Base-by-base conservation (phyloP, 2,797 vertebrate genomes). In the Molossus alvarezi region DNA sequence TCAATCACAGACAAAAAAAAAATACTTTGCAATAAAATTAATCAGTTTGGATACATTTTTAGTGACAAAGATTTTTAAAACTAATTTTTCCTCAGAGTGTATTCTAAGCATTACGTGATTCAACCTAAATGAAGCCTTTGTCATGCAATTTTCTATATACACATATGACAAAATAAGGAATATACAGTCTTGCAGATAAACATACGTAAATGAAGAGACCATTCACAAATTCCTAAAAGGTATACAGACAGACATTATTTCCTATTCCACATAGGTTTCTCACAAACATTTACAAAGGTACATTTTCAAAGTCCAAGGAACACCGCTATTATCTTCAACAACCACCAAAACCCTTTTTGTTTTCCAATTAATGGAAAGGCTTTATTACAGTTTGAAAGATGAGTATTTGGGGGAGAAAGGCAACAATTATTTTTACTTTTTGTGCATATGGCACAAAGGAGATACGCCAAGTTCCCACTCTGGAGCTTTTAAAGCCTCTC, bases 401-500 rank as follows among this genome's bases (percentile, higher is more conserved):
- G 94, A 94, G 33, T 77, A 92, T 98, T 97, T 45, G 14, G 88
- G 96, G 72, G 83, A 95, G 81, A 90, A 93, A 95, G 95, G 97
- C 97, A 97, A 91, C 77, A 97, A 94, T 55, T 80, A 71, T 76
- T 79, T 91, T 97, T 86, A 89, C 65, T 83, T 90, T 88, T 91
- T 91, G 89, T 94, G 93, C 77, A 96, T 93, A 97, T 97, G 96
- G 96, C 97, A 97, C 94, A 93, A 95, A 92, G 91, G 92, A 96
- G 90, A 98, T 95, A 95, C 6, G 87, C 80, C 51, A 79, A 87
- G 87, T 97, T 97, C 92, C 96, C 96, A 96, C 67, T 96, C 92
- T 58, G 86, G 94, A 97, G 97, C 96, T 96, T 94, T 97, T 97
- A 96, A 96, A 97, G 97, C 83, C 95, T 98, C 69, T 96, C 89